Evolutionary conservation across 2,888 invertebrate genomes (phyloP).

Genomic region (Napeogenes inachia): DNA sequence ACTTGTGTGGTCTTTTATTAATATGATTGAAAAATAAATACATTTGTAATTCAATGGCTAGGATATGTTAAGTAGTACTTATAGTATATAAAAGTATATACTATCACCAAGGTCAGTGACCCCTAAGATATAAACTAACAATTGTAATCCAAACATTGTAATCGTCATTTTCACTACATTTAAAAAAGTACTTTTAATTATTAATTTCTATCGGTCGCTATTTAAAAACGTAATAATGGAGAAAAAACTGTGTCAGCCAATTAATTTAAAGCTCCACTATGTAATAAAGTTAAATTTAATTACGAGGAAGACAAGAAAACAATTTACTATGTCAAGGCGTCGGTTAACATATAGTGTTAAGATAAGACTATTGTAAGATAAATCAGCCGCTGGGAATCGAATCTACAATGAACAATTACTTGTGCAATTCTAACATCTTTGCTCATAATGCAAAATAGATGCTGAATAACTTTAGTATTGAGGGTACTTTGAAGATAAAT

Average conservation of each 20-base stretch:
- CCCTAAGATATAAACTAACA: no score
- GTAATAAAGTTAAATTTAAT: conserved; percentile 13
- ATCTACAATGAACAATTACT: conserved; percentile 52
- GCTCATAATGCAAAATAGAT: conserved; percentile 8
- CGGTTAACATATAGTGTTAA: conserved; percentile 36
- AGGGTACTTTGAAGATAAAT: no score
- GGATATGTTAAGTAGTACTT: no score
- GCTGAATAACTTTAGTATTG: no score
- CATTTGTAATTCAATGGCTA: no score
- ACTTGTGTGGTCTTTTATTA: no score
- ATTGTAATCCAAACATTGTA: no score
- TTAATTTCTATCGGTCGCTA: not conserved
- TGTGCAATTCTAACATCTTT: conserved; percentile 33
- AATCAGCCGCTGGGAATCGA: conserved; percentile 48
- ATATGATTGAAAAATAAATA: no score
- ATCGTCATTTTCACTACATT: no score
- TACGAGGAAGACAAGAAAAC: conserved; percentile 30
- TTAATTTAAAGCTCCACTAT: not conserved
- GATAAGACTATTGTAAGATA: conserved; percentile 48
- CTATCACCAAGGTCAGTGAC: no score
- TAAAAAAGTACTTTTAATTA: no score
- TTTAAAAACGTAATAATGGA: not conserved
- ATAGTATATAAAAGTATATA: no score
- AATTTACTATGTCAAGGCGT: conserved; percentile 43
- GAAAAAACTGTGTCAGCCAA: not conserved